Base-by-base conservation (phyloP, 2,888 invertebrate genomes). In the Drosophila mimica region DNA sequence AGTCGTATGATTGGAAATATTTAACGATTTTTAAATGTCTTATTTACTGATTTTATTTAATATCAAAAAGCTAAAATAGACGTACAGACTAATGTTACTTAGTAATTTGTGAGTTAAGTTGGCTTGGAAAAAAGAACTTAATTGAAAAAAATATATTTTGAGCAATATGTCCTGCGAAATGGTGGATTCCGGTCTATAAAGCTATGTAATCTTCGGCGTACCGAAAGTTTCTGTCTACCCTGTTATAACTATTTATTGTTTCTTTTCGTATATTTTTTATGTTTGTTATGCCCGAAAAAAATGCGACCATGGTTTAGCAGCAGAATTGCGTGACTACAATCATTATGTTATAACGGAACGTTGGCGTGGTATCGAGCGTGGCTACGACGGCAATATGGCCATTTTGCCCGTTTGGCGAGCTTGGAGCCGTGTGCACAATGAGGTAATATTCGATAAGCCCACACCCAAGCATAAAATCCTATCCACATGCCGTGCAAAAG, bases 371-470 rank as follows among this genome's bases (percentile, higher is more conserved):
- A 96, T 97, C 68, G 97, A 96, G 93, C 95, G 92, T 73, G 91
- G 91, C 91, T 92, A 92, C 79, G 92, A 92, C 71, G 95, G 96
- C 36, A 95, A 95, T 83, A 96, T 96, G 57, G 95, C 95, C 67
- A 96, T 97, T 74, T 93, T 97, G 67, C 96, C 96, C 89, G 96
- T 97, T 59, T 95, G 97, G 94, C 96, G 96, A 72, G 96, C 97
- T 33, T 97, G 97, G 97, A 97, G 96, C 66, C 94, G 95, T 83
- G 95, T 95, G 94, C 92, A 95, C 93, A 93, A 94, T 88, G 95
- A 96, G 92, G 96, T 95, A 93, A 92, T 92, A 83, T 77, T 54
- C 86, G 61, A 61, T 52, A 49, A 31, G 11, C 60, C 49, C 25
- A 46, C 46, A 28, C 25, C 17, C 25, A 11, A 31, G 34, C 43